Evolutionary conservation across 2,888 invertebrate species (phyloP).

Genomic region (Nowickia ferox): DNA sequence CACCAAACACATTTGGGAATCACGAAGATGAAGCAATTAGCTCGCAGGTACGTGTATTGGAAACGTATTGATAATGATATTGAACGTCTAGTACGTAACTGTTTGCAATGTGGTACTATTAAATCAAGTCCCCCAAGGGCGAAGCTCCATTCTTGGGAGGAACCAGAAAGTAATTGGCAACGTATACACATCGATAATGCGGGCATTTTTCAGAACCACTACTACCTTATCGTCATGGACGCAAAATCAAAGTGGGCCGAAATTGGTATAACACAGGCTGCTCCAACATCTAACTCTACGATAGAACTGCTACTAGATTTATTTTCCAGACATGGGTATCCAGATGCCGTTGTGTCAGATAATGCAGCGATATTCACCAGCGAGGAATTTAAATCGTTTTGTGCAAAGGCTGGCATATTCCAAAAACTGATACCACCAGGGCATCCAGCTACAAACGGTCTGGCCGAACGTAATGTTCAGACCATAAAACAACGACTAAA

Average conservation of each 20-base stretch:
- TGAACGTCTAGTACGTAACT: too few relatives aligned
- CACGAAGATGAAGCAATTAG: too few relatives aligned
- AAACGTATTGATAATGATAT: too few relatives aligned
- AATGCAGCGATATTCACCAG: constrained; percentile 32
- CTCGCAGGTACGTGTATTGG: too few relatives aligned
- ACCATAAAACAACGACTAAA: constrained; percentile 48
- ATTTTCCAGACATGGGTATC: constrained; percentile 44
- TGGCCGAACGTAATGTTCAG: constrained; percentile 65
- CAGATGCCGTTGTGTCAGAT: constrained; percentile 63
- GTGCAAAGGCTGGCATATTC: constrained; percentile 46
- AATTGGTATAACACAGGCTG: not conserved
- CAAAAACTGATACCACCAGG: constrained; percentile 19
- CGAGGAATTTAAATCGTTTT: constrained; percentile 61
- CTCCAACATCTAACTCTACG: constrained; percentile 60
- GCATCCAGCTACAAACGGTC: constrained; percentile 31
- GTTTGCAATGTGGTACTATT: constrained; percentile 14
- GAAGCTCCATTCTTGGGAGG: constrained; percentile 57
- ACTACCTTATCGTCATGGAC: not conserved
- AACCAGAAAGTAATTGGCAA: constrained; percentile 65
- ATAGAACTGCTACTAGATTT: constrained; percentile 61
- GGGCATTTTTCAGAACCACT: constrained; percentile 45
- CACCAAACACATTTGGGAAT: too few relatives aligned
- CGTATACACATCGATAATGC: constrained; percentile 36
- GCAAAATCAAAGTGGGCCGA: too few relatives aligned
- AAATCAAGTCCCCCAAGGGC: constrained; percentile 52